phyloP scores from a whole-genome alignment of 2,113 vertebrate genomes.

The Cyrtonyx montezumae region DNA sequence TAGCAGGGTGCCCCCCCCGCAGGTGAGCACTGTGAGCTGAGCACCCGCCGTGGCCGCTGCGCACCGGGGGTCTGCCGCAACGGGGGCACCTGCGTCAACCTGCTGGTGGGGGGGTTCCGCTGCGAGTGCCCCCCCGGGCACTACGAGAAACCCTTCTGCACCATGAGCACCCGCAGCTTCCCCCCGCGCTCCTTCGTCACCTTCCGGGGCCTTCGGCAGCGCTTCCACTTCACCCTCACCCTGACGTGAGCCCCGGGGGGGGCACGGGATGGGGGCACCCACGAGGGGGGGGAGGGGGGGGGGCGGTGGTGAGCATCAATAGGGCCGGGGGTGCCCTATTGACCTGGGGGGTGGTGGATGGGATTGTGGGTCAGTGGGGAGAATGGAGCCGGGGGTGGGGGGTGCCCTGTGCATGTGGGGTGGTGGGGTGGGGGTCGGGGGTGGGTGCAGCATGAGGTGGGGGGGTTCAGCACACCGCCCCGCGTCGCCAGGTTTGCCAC shows the following conservation, averaged over 20 bases:
- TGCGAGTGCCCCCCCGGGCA: constrained; percentile 90
- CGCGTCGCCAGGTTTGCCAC: constrained; percentile 86
- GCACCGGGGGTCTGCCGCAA: constrained; percentile 88
- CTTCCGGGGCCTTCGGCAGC: constrained; percentile 92
- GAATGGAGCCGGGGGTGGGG: too few relatives aligned
- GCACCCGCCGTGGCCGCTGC: constrained; percentile 88
- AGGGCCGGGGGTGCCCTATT: neutral
- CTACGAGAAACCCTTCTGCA: constrained; percentile 92
- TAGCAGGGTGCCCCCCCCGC: neutral
- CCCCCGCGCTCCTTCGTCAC: constrained; percentile 90
- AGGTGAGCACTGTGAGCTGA: constrained; percentile 91
- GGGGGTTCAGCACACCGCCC: too few relatives aligned
- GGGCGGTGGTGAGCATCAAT: neutral
- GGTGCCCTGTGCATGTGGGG: too few relatives aligned
- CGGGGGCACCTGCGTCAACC: constrained; percentile 90
- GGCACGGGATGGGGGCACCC: neutral
- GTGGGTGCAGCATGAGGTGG: neutral
- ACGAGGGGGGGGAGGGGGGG: neutral
- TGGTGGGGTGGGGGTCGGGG: neutral
- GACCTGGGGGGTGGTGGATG: too few relatives aligned
- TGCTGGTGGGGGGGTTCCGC: constrained; percentile 92
- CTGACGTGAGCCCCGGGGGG: constrained; percentile 85
- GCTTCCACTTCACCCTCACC: constrained; percentile 94
- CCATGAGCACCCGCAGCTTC: constrained; percentile 93
- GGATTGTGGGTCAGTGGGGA: too few relatives aligned